Conservation (phyloP, 2,888 invertebrate species). For the Tenthredo mesomela region DNA sequence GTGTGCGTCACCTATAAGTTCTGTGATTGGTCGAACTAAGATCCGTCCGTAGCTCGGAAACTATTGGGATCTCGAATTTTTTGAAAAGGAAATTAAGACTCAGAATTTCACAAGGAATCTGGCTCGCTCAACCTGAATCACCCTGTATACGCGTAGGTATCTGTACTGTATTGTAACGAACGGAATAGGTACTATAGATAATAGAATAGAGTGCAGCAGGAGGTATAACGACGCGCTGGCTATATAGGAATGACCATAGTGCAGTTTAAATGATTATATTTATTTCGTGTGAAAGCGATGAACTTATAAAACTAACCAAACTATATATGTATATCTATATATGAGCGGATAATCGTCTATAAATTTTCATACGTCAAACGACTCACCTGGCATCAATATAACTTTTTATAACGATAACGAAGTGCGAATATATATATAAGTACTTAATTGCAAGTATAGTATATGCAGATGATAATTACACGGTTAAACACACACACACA, state of each 20-base stretch:
- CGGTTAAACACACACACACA: not conserved
- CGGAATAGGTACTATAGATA: not conserved
- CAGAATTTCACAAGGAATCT: too few species aligned
- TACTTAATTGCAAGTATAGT: not conserved
- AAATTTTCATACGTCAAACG: not conserved
- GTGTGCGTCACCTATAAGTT: too few species aligned
- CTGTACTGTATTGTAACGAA: not conserved
- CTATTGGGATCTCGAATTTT: too few species aligned
- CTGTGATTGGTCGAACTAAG: too few species aligned
- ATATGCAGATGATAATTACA: not conserved
- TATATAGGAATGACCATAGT: not conserved
- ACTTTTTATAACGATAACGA: not conserved
- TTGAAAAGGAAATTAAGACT: too few species aligned
- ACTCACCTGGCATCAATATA: not conserved
- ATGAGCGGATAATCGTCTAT: not conserved
- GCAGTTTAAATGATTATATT: not conserved
- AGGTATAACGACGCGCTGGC: not conserved
- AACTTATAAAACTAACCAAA: conserved; percentile 7
- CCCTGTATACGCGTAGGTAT: not conserved
- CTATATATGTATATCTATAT: not conserved
- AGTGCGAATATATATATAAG: not conserved
- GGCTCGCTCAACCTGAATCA: too few species aligned
- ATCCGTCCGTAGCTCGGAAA: too few species aligned
- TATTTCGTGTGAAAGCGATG: conserved; percentile 34
- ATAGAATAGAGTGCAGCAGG: not conserved